These are phyloP conservation scores for Pipistrellus nathusii DNA, from an alignment of 2,797 vertebrate species.

Conservation along the genomic window DNA sequence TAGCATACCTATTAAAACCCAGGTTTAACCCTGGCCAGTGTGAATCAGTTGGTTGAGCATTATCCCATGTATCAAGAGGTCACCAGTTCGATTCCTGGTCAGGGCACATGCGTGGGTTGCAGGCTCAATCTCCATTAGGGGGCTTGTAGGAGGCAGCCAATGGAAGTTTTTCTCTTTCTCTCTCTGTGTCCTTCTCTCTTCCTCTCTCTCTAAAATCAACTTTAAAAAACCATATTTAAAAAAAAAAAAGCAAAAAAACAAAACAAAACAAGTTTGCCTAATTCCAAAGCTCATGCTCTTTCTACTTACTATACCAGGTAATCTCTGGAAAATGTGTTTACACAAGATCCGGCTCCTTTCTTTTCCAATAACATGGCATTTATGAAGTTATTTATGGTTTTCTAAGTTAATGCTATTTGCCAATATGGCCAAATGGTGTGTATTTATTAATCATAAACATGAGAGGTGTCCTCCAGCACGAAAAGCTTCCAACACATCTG, in stretches of 20 bases:
- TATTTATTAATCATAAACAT: neutral
- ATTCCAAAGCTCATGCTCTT: neutral
- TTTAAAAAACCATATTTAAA: too few relatives aligned
- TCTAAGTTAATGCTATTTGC: constrained; percentile 27
- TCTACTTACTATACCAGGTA: neutral
- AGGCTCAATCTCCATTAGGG: too few relatives aligned
- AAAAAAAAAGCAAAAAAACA: neutral
- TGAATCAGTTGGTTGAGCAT: neutral
- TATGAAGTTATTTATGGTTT: constrained; percentile 11
- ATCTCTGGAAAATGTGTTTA: neutral
- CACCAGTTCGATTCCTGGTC: neutral
- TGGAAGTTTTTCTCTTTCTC: neutral
- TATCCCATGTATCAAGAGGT: neutral
- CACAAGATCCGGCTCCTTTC: neutral
- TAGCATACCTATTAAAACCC: neutral
- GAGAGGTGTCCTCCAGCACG: neutral
- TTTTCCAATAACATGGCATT: constrained; percentile 6
- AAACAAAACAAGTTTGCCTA: neutral
- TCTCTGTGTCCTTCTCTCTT: neutral
- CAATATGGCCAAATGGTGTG: neutral
- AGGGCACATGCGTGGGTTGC: neutral
- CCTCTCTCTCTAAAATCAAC: neutral
- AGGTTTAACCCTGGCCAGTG: neutral
- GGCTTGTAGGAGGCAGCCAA: neutral
- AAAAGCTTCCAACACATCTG: neutral